Percentiles rank a stretch among this genome's conserved stretches.
Evolutionary conservation across 2,888 invertebrate species (phyloP).

Genomic region (Heliconius aoede): DNA sequence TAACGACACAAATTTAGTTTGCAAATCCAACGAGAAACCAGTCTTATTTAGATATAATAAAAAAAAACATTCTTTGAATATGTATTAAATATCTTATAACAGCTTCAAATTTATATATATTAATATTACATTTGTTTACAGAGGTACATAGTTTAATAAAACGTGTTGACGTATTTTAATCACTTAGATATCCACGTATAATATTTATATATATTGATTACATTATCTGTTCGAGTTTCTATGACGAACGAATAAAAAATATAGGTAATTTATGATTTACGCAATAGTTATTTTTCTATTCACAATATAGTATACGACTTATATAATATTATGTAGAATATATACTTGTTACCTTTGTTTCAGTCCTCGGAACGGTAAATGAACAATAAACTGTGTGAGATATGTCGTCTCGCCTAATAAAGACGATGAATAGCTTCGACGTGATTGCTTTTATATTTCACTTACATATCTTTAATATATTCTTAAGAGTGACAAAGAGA

Average conservation of each 20-base stretch:
- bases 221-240: background rate
- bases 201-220: too few species aligned
- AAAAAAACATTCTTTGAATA: too few species aligned
- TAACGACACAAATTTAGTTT: constrained; percentile 10
- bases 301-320: background rate
- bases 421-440: constrained; percentile 61
- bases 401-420: constrained; percentile 58
- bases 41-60: background rate
- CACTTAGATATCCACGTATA: too few species aligned
- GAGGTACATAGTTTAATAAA: too few species aligned
- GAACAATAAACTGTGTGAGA: constrained; percentile 50
- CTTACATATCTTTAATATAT: background rate
- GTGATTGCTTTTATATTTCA: constrained; percentile 29
- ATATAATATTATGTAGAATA: constrained; percentile 35
- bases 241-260: background rate
- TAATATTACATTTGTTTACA: too few species aligned
- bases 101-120: too few species aligned
- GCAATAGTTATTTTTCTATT: too few species aligned
- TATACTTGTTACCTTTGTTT: constrained; percentile 38
- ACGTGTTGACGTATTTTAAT: too few species aligned
- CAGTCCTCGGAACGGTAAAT: constrained; percentile 27
- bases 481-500: background rate
- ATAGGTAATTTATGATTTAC: background rate
- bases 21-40: constrained; percentile 16
- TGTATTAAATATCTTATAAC: too few species aligned